phyloP scores from a whole-genome alignment of 2,888 invertebrate species.

The Drosophila pseudotakahashii region DNA sequence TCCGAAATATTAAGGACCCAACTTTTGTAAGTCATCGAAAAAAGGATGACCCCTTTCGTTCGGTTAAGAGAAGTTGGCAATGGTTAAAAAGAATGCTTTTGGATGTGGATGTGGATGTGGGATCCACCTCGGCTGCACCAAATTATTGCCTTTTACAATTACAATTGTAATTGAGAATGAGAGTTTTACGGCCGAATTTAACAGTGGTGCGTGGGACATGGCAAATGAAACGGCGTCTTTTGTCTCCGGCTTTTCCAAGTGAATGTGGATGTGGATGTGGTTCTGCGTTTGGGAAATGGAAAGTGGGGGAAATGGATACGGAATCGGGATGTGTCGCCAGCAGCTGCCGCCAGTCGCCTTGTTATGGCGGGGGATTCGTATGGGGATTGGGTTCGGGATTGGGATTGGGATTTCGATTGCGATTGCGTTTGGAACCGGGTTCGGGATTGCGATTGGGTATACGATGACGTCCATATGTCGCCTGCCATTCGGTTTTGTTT shows the following conservation, averaged over 20 bases:
- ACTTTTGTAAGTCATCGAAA: not conserved
- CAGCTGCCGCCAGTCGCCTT: conserved; percentile 12
- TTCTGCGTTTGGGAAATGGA: not conserved
- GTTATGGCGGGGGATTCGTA: conserved; percentile 18
- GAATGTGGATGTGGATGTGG: conserved; percentile 1
- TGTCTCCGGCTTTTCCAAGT: conserved; percentile 9
- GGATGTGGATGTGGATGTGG: conserved; percentile 4
- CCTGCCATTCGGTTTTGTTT: conserved; percentile 54
- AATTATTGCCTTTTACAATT: conserved; percentile 56
- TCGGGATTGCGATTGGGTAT: too few relatives aligned
- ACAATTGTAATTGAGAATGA: conserved; percentile 59
- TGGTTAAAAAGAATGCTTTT: conserved; percentile 1
- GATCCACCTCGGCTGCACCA: conserved; percentile 6
- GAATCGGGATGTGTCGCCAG: conserved; percentile 30
- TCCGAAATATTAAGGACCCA: not conserved
- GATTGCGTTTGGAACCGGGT: too few relatives aligned
- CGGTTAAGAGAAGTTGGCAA: not conserved
- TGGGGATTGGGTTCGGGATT: too few relatives aligned
- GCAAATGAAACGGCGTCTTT: conserved; percentile 13
- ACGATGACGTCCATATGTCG: conserved; percentile 70
- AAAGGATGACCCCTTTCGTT: not conserved
- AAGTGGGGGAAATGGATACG: not conserved
- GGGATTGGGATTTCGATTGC: too few relatives aligned
- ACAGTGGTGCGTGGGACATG: conserved; percentile 22
- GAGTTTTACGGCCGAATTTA: conserved; percentile 37